Evolutionary conservation across 2,888 invertebrate genomes (phyloP), one percentile per base, ranked within the genome.

Genomic region (Miltochrista miniata): DNA sequence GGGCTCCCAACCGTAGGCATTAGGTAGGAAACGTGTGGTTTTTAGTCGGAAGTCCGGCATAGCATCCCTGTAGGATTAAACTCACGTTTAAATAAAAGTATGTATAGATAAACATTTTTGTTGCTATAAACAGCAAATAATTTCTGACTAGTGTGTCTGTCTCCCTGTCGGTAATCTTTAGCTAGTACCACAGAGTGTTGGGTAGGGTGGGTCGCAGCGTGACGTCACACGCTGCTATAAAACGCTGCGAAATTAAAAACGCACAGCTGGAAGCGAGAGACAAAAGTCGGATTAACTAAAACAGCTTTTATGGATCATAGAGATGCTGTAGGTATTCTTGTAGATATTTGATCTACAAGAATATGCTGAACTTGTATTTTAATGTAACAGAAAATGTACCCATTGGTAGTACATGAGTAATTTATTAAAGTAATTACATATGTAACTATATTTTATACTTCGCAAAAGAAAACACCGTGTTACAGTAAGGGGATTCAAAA

Each of bases 211-310:
- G 8, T 2, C 58, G 39, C 62, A 61, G 59, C 63, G 40, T 68
- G 67, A 61, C 51, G 49, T 56, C 57, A 51, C 33, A 46, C 50
- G 50, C 48, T 54, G 58, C 18, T 24, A 48, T 54, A 67, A 56
- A 63, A 54, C 54, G 49, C 61, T 45, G 51, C 53, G 39, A 70
- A 59, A 68, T 70, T 70, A 70, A 68, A 67, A 52, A 63, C 58
- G 35, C 67, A 34, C 67, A 68, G 67, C 68, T 64, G 64, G 67
- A 59, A 15, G 56, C 54, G 38, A 37, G 38, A 57, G 48, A 70
- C 64, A 67, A 68, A 55, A 55, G 41, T 41, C 41, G 58, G 54
- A 61, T 67, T 51, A 54, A 40, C 31, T 43, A n/a, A 39, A 47
- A 46, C 43, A 39, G n/a, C 56, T 61, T 46, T 41, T 45, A 31